Evolutionary conservation across 1,140 invertebrate genomes (phyloP).

Genomic region (Phymastichus coffea): DNA sequence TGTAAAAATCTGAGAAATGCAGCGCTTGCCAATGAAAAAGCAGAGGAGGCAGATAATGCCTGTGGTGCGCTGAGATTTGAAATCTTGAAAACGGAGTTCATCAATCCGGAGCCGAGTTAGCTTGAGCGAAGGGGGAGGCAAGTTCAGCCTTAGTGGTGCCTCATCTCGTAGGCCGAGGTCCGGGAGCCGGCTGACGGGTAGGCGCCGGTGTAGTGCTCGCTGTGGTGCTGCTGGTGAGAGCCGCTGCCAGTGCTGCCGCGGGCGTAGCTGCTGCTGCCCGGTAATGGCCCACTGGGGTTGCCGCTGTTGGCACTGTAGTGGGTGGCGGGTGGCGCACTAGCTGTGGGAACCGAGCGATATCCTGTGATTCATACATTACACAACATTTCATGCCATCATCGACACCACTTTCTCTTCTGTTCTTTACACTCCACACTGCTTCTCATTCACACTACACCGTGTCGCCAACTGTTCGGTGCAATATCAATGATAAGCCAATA

Average conservation of each 20-base stretch:
- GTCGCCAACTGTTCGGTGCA: too few relatives aligned
- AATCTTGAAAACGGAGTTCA: background rate
- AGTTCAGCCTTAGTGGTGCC: conserved; percentile 61
- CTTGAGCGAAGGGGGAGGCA: conserved; percentile 13
- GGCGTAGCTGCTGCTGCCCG: conserved; percentile 54
- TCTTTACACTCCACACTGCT: too few relatives aligned
- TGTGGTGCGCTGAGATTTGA: background rate
- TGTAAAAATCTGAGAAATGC: too few relatives aligned
- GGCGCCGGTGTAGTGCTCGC: conserved; percentile 65
- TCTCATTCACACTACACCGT: too few relatives aligned
- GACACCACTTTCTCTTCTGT: too few relatives aligned
- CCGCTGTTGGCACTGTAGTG: conserved; percentile 60
- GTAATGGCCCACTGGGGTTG: conserved; percentile 45
- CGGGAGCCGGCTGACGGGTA: conserved; percentile 60
- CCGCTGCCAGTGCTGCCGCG: conserved; percentile 60
- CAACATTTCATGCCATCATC: conserved; percentile 2
- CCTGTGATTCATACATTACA: conserved; percentile 51
- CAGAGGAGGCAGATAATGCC: background rate
- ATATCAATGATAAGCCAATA: too few relatives aligned
- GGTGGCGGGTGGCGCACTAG: conserved; percentile 65
- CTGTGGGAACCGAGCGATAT: conserved; percentile 60
- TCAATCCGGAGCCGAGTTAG: background rate
- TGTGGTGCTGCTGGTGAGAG: conserved; percentile 62
- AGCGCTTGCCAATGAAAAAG: too few relatives aligned
- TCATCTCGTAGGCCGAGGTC: conserved; percentile 59